Evolutionary conservation across 2,888 invertebrate genomes (phyloP).

Genomic region (Ptilodon capucinus): DNA sequence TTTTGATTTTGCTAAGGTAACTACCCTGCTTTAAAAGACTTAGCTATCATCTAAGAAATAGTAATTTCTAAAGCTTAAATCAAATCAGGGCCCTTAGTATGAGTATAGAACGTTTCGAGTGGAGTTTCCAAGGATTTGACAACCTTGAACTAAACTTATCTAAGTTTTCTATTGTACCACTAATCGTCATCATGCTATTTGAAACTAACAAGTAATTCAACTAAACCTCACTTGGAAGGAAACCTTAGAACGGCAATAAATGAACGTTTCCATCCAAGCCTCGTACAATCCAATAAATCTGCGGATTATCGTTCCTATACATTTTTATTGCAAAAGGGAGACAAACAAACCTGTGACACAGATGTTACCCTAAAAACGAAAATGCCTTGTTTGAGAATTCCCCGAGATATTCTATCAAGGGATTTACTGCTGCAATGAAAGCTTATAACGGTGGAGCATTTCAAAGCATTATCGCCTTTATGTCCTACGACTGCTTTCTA

Average conservation of each 20-base stretch:
- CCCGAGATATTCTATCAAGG: background rate
- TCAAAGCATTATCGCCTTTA: background rate
- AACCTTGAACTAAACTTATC: no score
- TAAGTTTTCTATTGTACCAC: no score
- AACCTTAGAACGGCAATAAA: slow-evolving; percentile 33
- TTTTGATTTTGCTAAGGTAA: slow-evolving; percentile 69
- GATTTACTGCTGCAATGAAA: background rate
- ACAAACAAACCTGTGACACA: slow-evolving; percentile 3
- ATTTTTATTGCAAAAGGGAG: slow-evolving; percentile 9
- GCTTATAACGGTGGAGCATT: no score
- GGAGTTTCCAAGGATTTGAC: no score
- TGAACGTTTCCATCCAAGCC: slow-evolving; percentile 6
- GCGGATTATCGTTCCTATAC: slow-evolving; percentile 22
- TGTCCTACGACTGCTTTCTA: slow-evolving; percentile 26
- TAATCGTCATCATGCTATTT: background rate
- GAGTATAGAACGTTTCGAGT: no score
- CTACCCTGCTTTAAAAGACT: background rate
- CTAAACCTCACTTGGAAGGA: slow-evolving; percentile 13
- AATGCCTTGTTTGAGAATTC: background rate
- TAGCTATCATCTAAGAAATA: background rate
- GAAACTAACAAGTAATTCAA: background rate
- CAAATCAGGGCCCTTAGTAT: no score
- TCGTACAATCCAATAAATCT: slow-evolving; percentile 22
- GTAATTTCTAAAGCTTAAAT: no score
- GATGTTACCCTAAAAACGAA: background rate